Percentiles rank a stretch among this genome's conserved stretches.
Evolutionary conservation across 2,888 invertebrate species (phyloP).

Genomic region (Chrysodeixis includens): DNA sequence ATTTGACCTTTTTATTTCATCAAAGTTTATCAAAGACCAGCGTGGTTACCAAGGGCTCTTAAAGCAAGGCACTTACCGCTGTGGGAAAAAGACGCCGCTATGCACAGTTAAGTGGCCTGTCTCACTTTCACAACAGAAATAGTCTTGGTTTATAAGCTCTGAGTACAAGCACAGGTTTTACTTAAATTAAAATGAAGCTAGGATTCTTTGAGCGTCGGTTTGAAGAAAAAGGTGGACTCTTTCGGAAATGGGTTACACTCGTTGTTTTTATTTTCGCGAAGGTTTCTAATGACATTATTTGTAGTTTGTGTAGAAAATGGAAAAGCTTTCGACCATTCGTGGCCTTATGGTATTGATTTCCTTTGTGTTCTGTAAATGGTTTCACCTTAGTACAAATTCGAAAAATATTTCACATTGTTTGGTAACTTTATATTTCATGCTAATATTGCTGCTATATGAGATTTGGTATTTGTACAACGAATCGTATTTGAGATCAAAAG

Average conservation of each 20-base stretch:
- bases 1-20: not conserved
- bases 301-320: constrained; percentile 9
- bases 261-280: constrained; percentile 11
- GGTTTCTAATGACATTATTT: constrained; percentile 10
- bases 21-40: constrained; percentile 10
- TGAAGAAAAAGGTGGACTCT: constrained; percentile 23
- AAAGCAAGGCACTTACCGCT: too few relatives aligned
- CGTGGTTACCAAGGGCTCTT: too few relatives aligned
- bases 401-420: not conserved
- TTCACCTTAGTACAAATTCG: not conserved
- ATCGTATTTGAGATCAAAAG: not conserved
- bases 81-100: too few relatives aligned
- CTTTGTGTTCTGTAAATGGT: not conserved
- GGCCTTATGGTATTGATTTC: not conserved
- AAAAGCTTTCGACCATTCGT: not conserved
- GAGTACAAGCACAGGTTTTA: constrained; percentile 5
- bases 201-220: constrained; percentile 18
- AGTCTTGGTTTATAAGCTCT: too few relatives aligned
- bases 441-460: not conserved
- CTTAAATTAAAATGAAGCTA: constrained; percentile 20
- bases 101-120: too few relatives aligned
- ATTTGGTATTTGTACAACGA: not conserved
- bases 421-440: not conserved
- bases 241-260: constrained; percentile 16
- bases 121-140: too few relatives aligned